Base-by-base conservation (phyloP, 2,113 vertebrate species). In the Tragelaphus imberbis region DNA sequence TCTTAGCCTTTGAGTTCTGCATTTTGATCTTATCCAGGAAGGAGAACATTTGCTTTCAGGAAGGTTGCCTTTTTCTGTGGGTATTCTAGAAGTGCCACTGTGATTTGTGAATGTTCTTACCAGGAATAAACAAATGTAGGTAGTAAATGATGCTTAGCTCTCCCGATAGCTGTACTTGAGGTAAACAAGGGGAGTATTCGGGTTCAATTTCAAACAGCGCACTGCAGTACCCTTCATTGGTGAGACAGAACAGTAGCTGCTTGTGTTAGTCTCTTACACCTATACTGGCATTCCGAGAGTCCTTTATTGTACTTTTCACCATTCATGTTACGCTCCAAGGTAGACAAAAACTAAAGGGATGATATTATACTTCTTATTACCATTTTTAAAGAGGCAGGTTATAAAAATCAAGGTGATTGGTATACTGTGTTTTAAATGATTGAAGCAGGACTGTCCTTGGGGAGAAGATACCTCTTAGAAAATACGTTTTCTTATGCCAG, bases 61-160 rank as follows among this genome's bases (percentile, higher is more conserved):
- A 85, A 94, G 85, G 95, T 79, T 94, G 80, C 40, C 59, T 97
- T 92, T 96, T 81, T 86, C 90, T 91, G 49, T 44, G 95, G 44
- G 68, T n/a, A 44, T 96, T 94, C 81, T 65, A 47, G 75, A 97
- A 91, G 81, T 96, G 63, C 81, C 81, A 56, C 63, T 91, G 85
- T 91, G 88, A 88, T 96, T 95, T 95, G 90, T 56, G 75, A 27
- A 86, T 97, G 49, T 96, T 96, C 96, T 95, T 90, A 96, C 96
- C 68, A 96, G 90, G 61, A 96, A 94, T 90, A 96, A 97, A 94
- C 90, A 96, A 92, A 58, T 92, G 47, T 25, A n/a, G n/a, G 58
- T 95, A 88, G 65, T 96, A 81, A 95, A 84, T 92, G 77, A 68
- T 94, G 13, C 77, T 97, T 94, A 92, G 53, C 56, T 96, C 47